Evolutionary conservation across 2,113 vertebrate genomes (phyloP).

Genomic region (Labeo rohita): DNA sequence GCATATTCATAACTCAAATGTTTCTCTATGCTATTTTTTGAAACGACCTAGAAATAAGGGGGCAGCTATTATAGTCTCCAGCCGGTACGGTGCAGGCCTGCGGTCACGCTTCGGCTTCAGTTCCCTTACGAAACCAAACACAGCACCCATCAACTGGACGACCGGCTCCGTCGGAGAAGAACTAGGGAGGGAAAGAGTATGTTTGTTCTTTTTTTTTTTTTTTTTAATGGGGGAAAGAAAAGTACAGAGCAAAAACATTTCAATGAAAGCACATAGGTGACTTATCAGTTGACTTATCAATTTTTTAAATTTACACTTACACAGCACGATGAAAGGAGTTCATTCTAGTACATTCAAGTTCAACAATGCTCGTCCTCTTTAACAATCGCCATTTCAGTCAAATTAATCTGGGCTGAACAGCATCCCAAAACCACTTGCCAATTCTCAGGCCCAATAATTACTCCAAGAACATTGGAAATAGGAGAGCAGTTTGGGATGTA

Average conservation of each 20-base stretch:
- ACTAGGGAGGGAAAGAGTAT: neutral
- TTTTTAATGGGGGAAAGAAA: neutral
- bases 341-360: neutral
- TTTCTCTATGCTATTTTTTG: slow-evolving; percentile 71
- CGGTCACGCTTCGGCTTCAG: neutral
- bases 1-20: slow-evolving; percentile 72
- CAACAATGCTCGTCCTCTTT: neutral
- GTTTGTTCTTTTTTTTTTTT: neutral
- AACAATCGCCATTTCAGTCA: neutral
- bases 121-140: neutral
- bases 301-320: too few species aligned
- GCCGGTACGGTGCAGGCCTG: slow-evolving; percentile 21
- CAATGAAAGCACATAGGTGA: neutral
- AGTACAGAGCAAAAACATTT: neutral
- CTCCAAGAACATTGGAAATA: slow-evolving; percentile 30
- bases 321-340: neutral
- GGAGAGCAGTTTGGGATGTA: slow-evolving; percentile 32
- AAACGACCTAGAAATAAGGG: slow-evolving; percentile 76
- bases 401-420: slow-evolving; percentile 4
- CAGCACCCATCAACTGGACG: neutral
- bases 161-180: neutral
- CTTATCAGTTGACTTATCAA: neutral
- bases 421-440: slow-evolving; percentile 20
- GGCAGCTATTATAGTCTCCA: slow-evolving; percentile 69
- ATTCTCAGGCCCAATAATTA: slow-evolving; percentile 21